Base-by-base conservation (phyloP, 2,888 invertebrate genomes). In the Drosophila nr. medialis region DNA sequence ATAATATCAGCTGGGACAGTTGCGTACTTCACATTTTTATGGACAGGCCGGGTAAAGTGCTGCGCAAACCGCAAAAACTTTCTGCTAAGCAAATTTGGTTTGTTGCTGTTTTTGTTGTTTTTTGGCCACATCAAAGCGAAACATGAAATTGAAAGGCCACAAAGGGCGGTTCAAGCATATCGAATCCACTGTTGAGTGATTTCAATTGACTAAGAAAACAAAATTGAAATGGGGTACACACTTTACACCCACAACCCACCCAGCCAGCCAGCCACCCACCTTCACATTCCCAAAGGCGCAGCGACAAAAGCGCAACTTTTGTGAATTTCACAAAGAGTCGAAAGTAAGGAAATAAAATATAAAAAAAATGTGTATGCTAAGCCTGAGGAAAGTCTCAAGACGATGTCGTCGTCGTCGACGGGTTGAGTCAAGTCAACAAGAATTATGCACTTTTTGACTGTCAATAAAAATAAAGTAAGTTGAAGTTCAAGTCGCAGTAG, bases 401-500 rank as follows among this genome's bases (percentile, higher is more conserved):
- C 70, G 75, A 67, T 18, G 24, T 24, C 42, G 21, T 7, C 51
- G 59, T 42, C 42, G 54, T 61, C 60, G 62, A 49, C 58, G 74
- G 65, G 72, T 77, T 81, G 71, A 74, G 64, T 38, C 56, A 83
- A 78, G 80, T 86, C 82, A 82, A 78, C 76, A 82, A 83, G 82
- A 85, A 90, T 90, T 90, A 90, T 90, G 90, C 90, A 87, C 83
- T 90, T 89, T 84, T 83, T 77, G 86, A 75, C 88, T 89, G 89
- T 90, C 89, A 89, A 90, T 89, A 90, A 89, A 89, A 88, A 83
- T 86, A 89, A 90, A 86, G 81, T 82, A 78, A 86, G 77, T 80
- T 82, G 81, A 75, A 77, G 67, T 79, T 75, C 67, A 64, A 73
- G 66, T 81, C 64, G 56, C 51, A 64, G 72, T 74, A 55, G 68